These are phyloP conservation scores for Spheniscus humboldti DNA, from an alignment of 2,797 vertebrate genomes.

Conservation along the genomic window DNA sequence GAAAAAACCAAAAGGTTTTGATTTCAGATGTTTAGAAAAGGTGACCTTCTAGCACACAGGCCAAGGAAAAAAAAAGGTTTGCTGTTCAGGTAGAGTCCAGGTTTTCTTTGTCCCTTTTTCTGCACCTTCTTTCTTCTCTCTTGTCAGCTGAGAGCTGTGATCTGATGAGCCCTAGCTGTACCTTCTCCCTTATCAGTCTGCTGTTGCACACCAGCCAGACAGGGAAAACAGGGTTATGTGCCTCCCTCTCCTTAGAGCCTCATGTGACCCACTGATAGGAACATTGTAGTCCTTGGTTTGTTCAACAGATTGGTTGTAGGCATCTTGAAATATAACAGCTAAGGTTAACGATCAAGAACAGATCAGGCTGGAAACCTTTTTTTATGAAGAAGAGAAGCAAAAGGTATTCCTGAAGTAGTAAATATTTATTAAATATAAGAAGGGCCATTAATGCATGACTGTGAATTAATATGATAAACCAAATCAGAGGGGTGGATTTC, in stretches of 20 bases:
- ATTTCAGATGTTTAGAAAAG: neutral
- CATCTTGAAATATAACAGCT: neutral
- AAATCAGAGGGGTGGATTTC: neutral
- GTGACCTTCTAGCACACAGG: neutral
- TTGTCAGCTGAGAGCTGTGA: neutral
- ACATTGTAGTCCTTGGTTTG: neutral
- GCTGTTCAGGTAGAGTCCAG: neutral
- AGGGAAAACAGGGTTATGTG: neutral
- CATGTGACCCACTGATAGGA: neutral
- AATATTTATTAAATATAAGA: neutral
- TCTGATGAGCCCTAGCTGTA: neutral
- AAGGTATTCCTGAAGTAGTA: neutral
- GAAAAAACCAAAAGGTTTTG: neutral
- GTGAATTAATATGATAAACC: neutral
- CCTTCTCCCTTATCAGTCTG: neutral
- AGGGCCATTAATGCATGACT: neutral
- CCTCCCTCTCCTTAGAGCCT: neutral
- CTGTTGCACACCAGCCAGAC: neutral
- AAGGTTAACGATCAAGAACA: neutral
- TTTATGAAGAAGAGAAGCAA: neutral
- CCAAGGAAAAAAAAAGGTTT: neutral
- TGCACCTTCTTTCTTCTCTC: neutral
- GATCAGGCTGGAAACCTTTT: neutral
- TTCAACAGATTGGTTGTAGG: neutral
- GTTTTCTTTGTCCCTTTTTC: neutral